Evolutionary conservation across 2,797 vertebrate genomes (phyloP).

Genomic region (Melanotaenia trifasciata): DNA sequence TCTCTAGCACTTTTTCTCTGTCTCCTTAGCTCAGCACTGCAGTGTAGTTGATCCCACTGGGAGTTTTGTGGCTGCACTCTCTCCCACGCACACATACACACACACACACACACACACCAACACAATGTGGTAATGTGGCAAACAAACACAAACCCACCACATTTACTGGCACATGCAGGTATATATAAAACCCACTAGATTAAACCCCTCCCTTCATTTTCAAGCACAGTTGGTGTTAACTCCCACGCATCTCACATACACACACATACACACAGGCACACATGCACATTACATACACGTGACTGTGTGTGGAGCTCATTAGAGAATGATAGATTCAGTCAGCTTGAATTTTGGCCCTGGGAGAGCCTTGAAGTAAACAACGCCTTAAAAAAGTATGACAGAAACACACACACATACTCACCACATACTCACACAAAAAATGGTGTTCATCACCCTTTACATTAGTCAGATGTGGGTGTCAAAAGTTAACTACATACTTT

Average conservation of each 20-base stretch:
- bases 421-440: conserved; percentile 10
- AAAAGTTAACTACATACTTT: conserved; percentile 43
- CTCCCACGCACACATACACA: conserved; percentile 53
- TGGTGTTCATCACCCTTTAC: conserved; percentile 27
- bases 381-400: conserved; percentile 32
- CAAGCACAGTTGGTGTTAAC: conserved; percentile 35
- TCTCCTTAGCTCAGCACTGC: conserved; percentile 70
- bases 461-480: conserved; percentile 45
- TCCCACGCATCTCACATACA: conserved; percentile 33
- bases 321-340: conserved; percentile 60
- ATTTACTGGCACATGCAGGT: conserved; percentile 39
- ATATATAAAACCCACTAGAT: conserved; percentile 19
- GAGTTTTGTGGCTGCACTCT: conserved; percentile 54
- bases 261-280: conserved; percentile 5
- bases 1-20: conserved; percentile 53
- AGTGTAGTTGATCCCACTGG: conserved; percentile 65
- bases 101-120: conserved; percentile 10
- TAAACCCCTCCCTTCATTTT: conserved; percentile 14
- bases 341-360: conserved; percentile 51
- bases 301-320: conserved; percentile 57
- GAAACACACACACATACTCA: conserved; percentile 24
- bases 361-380: conserved; percentile 58
- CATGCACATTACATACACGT: conserved; percentile 37
- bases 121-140: conserved; percentile 20
- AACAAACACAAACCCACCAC: conserved; percentile 30